These are phyloP conservation scores for Lucifuga dentata DNA, from an alignment of 2,113 vertebrate species.

Conservation along the genomic window DNA sequence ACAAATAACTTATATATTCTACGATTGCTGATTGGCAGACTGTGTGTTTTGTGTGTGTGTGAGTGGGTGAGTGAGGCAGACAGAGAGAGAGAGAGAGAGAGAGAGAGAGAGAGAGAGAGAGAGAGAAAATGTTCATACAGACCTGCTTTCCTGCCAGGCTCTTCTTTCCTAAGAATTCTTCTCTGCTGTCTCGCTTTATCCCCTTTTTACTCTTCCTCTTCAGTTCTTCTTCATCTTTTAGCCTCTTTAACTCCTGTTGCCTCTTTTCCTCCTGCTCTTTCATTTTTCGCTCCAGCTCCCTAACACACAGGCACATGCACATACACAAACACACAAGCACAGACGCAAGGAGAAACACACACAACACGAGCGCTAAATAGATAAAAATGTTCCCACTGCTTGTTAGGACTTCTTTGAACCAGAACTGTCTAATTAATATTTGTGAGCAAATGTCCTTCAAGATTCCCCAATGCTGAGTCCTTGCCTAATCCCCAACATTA, in stretches of 20 bases:
- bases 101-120: too few species aligned
- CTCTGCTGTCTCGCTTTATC: constrained; percentile 77
- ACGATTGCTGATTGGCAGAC: too few species aligned
- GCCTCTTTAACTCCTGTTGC: constrained; percentile 72
- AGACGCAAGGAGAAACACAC: too few species aligned
- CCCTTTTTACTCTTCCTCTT: constrained; percentile 78
- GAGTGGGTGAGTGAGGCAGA: too few species aligned
- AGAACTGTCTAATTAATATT: too few species aligned
- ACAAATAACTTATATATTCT: constrained; percentile 3
- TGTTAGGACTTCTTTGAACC: too few species aligned
- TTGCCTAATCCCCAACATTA: too few species aligned
- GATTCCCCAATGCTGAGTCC: too few species aligned
- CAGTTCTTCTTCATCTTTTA: constrained; percentile 83
- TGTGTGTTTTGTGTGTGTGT: not conserved
- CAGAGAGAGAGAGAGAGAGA: too few species aligned
- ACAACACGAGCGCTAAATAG: too few species aligned
- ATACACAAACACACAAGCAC: not conserved
- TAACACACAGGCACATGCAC: constrained; percentile 45
- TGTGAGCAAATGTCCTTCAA: too few species aligned
- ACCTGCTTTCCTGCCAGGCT: constrained; percentile 75
- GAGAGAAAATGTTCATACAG: not conserved
- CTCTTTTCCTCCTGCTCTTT: constrained; percentile 79
- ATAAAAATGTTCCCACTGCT: not conserved
- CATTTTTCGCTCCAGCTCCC: constrained; percentile 76
- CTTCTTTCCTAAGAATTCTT: constrained; percentile 73